A percentile compares a stretch with the other conserved stretches of the same genome.
phyloP scores from a whole-genome alignment of 2,797 vertebrate genomes.

The Acrossocheilus fasciatus region DNA sequence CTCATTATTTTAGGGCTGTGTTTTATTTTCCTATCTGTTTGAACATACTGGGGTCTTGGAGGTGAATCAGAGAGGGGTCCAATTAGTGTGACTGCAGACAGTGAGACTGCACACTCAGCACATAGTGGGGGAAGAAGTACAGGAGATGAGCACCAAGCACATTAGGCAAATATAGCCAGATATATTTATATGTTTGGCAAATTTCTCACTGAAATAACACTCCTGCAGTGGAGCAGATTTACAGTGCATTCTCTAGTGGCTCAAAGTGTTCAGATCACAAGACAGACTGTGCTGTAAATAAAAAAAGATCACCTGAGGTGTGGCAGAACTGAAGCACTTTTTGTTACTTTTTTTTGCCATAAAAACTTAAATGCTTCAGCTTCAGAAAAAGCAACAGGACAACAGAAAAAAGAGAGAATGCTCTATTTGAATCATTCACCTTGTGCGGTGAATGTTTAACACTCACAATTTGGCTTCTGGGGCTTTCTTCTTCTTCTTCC shows the following conservation, averaged over 20 bases:
- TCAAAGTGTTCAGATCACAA: conserved; percentile 13
- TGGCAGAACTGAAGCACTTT: neutral
- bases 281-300: neutral
- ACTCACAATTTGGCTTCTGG: neutral
- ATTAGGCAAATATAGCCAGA: conserved; percentile 54
- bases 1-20: conserved; percentile 83
- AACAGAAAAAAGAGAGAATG: neutral
- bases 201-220: conserved; percentile 49
- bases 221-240: conserved; percentile 35
- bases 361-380: neutral
- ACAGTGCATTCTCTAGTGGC: conserved; percentile 10
- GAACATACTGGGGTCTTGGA: conserved; percentile 80
- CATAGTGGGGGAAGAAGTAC: conserved; percentile 60
- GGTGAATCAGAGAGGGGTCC: conserved; percentile 80
- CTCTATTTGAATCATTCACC: neutral
- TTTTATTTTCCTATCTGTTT: conserved; percentile 84
- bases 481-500: neutral
- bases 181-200: conserved; percentile 51
- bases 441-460: neutral
- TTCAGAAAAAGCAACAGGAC: neutral
- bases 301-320: neutral
- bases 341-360: neutral
- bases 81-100: conserved; percentile 84
- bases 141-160: conserved; percentile 37
- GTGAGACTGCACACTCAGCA: conserved; percentile 80